Conservation (phyloP, 2,113 vertebrate genomes). For the Octodon degus region DNA sequence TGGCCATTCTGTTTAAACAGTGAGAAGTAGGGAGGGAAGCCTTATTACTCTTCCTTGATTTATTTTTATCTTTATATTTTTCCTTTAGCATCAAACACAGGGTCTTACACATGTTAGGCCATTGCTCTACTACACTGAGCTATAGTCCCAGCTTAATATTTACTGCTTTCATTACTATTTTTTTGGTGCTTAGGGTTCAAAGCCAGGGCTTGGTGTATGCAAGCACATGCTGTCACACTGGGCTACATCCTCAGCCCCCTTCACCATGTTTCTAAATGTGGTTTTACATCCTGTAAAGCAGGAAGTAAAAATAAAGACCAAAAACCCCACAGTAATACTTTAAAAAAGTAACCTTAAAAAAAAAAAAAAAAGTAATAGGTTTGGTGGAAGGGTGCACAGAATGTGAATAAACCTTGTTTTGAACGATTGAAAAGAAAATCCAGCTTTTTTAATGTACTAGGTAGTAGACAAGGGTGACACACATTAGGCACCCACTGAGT, state of each 20-base stretch:
- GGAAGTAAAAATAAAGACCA: constrained; percentile 65
- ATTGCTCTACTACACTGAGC: neutral
- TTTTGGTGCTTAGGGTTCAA: neutral
- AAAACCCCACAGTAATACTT: constrained; percentile 14
- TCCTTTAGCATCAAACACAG: neutral
- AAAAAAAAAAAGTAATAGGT: constrained; percentile 18
- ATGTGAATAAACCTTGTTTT: neutral
- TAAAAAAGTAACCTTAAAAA: constrained; percentile 40
- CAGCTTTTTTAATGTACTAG: neutral
- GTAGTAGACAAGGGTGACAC: neutral
- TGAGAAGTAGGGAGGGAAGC: neutral
- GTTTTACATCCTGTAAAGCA: constrained; percentile 74
- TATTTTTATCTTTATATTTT: neutral
- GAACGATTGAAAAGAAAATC: constrained; percentile 33
- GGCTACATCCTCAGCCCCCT: neutral
- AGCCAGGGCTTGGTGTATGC: neutral
- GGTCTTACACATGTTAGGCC: neutral
- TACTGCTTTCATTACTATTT: neutral
- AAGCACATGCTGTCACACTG: neutral
- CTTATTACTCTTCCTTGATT: neutral
- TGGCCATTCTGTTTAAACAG: neutral
- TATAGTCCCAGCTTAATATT: too few relatives aligned
- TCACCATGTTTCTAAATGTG: constrained; percentile 60
- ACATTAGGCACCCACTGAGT: neutral
- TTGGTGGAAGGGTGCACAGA: neutral